Percentiles rank a stretch among this genome's conserved stretches.
Conservation (phyloP, 2,797 vertebrate genomes). For the Lindbergichthys nudifrons region DNA sequence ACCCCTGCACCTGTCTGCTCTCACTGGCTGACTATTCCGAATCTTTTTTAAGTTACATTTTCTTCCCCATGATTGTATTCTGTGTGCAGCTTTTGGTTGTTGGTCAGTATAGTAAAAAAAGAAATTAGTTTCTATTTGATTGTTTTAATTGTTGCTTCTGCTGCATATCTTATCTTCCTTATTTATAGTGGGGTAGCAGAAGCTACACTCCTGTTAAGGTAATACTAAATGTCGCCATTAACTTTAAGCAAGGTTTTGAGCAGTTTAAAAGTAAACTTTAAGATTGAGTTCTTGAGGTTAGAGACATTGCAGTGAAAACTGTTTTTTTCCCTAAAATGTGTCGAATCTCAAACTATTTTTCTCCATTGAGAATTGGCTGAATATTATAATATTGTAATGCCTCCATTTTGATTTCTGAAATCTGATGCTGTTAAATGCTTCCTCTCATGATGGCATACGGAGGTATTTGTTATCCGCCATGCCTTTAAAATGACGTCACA, state of each 20-base stretch:
- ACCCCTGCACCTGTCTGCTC: slow-evolving; percentile 52
- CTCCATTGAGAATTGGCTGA: not conserved
- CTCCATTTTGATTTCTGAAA: slow-evolving; percentile 10
- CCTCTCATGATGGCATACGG: not conserved
- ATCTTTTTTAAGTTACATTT: slow-evolving; percentile 30
- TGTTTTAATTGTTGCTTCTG: slow-evolving; percentile 53
- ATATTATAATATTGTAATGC: slow-evolving; percentile 7
- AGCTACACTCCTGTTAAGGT: slow-evolving; percentile 5
- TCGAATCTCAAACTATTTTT: slow-evolving; percentile 2
- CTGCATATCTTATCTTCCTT: slow-evolving; percentile 10
- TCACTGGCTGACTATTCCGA: slow-evolving; percentile 37
- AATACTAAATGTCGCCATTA: slow-evolving; percentile 30
- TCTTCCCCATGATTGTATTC: slow-evolving; percentile 36
- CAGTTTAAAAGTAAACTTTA: slow-evolving; percentile 10
- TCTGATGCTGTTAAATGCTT: slow-evolving; percentile 17
- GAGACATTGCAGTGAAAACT: slow-evolving; percentile 21
- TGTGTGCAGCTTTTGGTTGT: slow-evolving; percentile 32
- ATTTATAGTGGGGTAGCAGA: not conserved
- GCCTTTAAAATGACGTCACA: slow-evolving; percentile 57
- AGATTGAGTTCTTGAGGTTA: slow-evolving; percentile 2
- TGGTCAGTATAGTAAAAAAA: slow-evolving; percentile 24
- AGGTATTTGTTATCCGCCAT: slow-evolving; percentile 54
- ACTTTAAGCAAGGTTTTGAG: slow-evolving; percentile 61
- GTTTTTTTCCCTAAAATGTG: slow-evolving; percentile 46
- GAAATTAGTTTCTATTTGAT: slow-evolving; percentile 19